These are phyloP conservation scores for Planiliza haematocheilus DNA, from an alignment of 2,113 vertebrate genomes.

Conservation along the genomic window DNA sequence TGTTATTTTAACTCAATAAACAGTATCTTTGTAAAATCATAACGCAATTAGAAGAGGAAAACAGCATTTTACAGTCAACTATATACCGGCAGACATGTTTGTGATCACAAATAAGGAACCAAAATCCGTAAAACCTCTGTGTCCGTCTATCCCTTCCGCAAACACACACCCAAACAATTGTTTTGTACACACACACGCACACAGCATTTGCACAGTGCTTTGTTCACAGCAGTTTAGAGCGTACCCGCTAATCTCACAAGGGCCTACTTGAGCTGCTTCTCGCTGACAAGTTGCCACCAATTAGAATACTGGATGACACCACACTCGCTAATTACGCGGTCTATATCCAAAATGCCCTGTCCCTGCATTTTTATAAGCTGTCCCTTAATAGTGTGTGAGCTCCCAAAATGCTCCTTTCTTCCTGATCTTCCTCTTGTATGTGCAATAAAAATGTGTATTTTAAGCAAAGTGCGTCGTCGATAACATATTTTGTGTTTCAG, in stretches of 20 bases:
- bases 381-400: conserved; percentile 47
- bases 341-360: conserved; percentile 23
- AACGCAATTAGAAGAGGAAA: conserved; percentile 2
- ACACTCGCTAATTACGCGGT: conserved; percentile 51
- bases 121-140: background rate
- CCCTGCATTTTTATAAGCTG: conserved; percentile 63
- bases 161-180: conserved; percentile 24
- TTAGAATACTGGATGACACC: conserved; percentile 46
- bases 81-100: background rate
- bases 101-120: background rate
- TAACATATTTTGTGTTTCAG: conserved; percentile 41
- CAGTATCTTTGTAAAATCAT: conserved; percentile 2
- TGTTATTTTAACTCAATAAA: background rate
- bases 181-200: conserved; percentile 34
- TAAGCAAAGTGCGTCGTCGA: conserved; percentile 46
- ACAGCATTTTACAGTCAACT: background rate
- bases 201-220: conserved; percentile 20
- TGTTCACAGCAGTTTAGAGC: conserved; percentile 46
- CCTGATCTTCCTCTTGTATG: conserved; percentile 62
- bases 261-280: conserved; percentile 45
- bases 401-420: conserved; percentile 42
- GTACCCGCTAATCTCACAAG: conserved; percentile 40
- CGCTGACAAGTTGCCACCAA: conserved; percentile 49
- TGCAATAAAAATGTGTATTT: conserved; percentile 84
- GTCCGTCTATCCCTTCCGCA: conserved; percentile 15